These are phyloP conservation scores for Leucophora obtusa DNA, from an alignment of 2,888 invertebrate species.

Conservation along the genomic window DNA sequence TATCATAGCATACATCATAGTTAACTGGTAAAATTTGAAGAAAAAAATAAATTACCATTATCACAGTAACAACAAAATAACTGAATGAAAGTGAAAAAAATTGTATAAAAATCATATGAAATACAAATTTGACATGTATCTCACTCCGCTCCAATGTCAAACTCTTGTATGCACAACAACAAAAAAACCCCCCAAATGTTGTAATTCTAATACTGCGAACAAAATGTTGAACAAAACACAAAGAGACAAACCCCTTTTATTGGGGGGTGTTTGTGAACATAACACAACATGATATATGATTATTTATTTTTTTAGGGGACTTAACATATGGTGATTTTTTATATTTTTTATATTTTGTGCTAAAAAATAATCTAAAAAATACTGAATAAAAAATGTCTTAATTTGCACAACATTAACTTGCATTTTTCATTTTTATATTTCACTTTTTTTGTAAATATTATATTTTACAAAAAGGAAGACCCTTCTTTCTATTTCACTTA, in stretches of 20 bases:
- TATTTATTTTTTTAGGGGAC: constrained; percentile 61
- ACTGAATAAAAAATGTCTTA: constrained; percentile 64
- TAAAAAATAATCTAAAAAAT: constrained; percentile 31
- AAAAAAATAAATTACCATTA: constrained; percentile 57
- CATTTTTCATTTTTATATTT: constrained; percentile 62
- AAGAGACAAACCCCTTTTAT: constrained; percentile 53
- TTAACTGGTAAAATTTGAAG: constrained; percentile 13
- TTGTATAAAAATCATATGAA: constrained; percentile 46
- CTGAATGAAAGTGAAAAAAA: constrained; percentile 25
- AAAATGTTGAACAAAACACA: constrained; percentile 9
- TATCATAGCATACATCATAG: constrained; percentile 28
- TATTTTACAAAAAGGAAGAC: constrained; percentile 37
- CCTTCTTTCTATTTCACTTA: constrained; percentile 27
- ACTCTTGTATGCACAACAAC: background rate
- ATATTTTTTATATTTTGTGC: constrained; percentile 16
- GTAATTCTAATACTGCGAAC: constrained; percentile 45
- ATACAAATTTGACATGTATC: constrained; percentile 55
- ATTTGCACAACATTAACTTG: constrained; percentile 67
- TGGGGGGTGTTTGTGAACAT: constrained; percentile 50
- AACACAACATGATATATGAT: constrained; percentile 63
- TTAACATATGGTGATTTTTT: constrained; percentile 54
- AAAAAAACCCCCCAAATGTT: constrained; percentile 36
- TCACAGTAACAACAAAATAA: constrained; percentile 36
- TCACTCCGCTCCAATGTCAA: constrained; percentile 38
- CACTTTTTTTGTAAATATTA: background rate